A percentile compares a stretch with the other conserved stretches of the same genome.
These are phyloP conservation scores for Amphiprion percula DNA, from an alignment of 2,113 vertebrate genomes.

Conservation along the genomic window DNA sequence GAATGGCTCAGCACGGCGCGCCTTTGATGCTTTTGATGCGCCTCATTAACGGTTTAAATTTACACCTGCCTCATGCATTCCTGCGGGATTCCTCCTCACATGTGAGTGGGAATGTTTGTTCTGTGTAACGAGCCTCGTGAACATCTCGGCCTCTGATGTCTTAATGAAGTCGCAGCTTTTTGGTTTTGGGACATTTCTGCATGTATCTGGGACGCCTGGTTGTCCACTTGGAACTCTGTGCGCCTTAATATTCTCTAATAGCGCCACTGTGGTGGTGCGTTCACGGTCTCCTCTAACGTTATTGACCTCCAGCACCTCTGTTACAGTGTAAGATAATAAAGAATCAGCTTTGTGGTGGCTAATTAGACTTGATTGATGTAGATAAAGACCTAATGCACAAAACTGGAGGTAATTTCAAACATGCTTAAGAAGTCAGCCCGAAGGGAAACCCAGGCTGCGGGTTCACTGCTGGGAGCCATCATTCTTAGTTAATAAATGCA, in stretches of 20 bases:
- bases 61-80: constrained; percentile 82
- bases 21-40: constrained; percentile 80
- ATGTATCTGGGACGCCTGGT: constrained; percentile 7
- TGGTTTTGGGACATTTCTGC: constrained; percentile 22
- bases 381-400: constrained; percentile 19
- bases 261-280: background rate
- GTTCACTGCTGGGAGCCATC: constrained; percentile 66
- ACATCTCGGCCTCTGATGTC: constrained; percentile 36
- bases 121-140: constrained; percentile 52
- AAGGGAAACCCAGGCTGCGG: constrained; percentile 32
- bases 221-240: background rate
- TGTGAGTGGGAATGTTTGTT: constrained; percentile 63
- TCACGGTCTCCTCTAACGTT: background rate
- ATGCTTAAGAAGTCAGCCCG: constrained; percentile 41
- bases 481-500: constrained; percentile 78
- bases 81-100: constrained; percentile 59
- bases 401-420: constrained; percentile 29
- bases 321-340: background rate
- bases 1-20: constrained; percentile 70
- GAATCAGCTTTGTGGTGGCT: constrained; percentile 7
- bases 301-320: background rate
- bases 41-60: constrained; percentile 82
- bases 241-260: constrained; percentile 9
- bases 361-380: constrained; percentile 49
- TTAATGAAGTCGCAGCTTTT: constrained; percentile 44